A percentile compares a stretch with the other conserved stretches of the same genome.
Evolutionary conservation across 2,797 vertebrate species (phyloP).

Genomic region (Micropoecilia bifurca): DNA sequence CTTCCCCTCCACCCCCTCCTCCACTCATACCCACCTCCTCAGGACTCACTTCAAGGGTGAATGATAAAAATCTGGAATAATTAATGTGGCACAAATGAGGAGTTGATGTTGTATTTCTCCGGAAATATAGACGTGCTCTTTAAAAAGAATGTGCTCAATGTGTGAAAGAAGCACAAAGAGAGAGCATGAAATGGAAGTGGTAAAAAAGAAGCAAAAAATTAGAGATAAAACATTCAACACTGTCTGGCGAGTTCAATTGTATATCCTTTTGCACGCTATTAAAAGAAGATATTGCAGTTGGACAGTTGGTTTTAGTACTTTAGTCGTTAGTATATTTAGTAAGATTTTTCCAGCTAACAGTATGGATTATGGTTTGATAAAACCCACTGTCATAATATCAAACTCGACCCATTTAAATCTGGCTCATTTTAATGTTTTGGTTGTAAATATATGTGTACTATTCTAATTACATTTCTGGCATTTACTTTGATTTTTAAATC

Average conservation of each 20-base stretch:
- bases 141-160: slow-evolving; percentile 2
- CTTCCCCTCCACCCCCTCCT: background rate
- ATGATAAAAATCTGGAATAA: slow-evolving; percentile 24
- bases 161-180: background rate
- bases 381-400: background rate
- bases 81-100: slow-evolving; percentile 2
- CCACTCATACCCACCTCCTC: slow-evolving; percentile 10
- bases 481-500: background rate
- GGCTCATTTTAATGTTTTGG: no score
- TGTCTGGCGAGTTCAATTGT: background rate
- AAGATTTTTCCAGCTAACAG: background rate
- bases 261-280: background rate
- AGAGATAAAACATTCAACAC: background rate
- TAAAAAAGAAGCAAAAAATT: background rate
- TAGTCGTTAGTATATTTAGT: background rate
- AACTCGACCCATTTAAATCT: no score
- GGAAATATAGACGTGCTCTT: slow-evolving; percentile 9
- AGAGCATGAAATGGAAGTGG: background rate
- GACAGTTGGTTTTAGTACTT: background rate
- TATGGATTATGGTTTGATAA: background rate
- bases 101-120: background rate
- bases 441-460: no score
- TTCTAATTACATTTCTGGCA: background rate
- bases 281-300: background rate
- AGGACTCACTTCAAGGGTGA: slow-evolving; percentile 12